Evolutionary conservation across 2,888 invertebrate species (phyloP).

Genomic region (Drepanosiphum platanoidis): DNA sequence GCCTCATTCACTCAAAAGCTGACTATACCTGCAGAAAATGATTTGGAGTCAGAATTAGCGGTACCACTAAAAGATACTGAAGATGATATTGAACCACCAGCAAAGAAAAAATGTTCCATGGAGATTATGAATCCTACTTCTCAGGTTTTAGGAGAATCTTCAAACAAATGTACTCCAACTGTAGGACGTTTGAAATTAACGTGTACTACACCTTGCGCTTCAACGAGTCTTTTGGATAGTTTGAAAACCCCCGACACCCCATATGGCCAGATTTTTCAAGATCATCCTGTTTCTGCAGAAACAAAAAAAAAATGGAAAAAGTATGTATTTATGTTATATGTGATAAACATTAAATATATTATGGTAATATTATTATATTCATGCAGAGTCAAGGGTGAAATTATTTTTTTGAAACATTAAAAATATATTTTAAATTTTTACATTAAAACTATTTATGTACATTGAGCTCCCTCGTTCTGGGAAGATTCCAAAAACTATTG

Average conservation of each 20-base stretch:
- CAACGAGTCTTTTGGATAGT: constrained; percentile 66
- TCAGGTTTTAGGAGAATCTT: neutral
- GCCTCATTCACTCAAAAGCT: constrained; percentile 46
- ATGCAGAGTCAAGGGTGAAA: no score
- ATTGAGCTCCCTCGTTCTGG: no score
- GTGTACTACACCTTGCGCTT: constrained; percentile 67
- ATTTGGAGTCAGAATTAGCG: constrained; percentile 50
- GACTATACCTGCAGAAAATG: constrained; percentile 45
- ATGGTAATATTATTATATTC: no score
- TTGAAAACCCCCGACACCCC: constrained; percentile 72
- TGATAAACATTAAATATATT: no score
- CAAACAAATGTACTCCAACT: neutral
- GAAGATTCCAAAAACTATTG: no score
- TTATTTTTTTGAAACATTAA: no score
- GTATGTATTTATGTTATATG: constrained; percentile 64
- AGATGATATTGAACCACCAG: constrained; percentile 52
- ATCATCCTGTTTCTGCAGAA: constrained; percentile 68
- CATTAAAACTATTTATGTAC: no score
- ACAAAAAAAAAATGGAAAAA: constrained; percentile 70
- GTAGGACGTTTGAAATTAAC: constrained; percentile 62
- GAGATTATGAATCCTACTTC: constrained; percentile 37
- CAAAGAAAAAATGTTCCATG: constrained; percentile 45
- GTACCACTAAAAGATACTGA: constrained; percentile 54
- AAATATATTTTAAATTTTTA: no score
- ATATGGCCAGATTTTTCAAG: constrained; percentile 68